Conservation (phyloP, 2,113 vertebrate genomes). For the Dipodomys spectabilis region DNA sequence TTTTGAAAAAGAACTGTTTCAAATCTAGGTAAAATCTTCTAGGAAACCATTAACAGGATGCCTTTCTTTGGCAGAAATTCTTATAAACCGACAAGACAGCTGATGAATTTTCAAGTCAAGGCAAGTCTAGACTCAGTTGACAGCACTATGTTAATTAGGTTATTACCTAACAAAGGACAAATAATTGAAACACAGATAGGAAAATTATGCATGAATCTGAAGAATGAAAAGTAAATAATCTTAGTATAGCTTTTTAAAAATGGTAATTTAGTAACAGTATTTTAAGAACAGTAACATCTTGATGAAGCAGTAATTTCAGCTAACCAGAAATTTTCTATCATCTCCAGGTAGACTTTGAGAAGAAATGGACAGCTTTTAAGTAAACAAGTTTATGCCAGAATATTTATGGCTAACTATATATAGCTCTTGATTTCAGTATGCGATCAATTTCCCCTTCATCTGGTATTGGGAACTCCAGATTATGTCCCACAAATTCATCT, state of each 20-base stretch:
- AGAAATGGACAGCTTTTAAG: neutral
- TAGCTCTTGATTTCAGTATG: neutral
- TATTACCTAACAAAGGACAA: neutral
- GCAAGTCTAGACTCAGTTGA: slow-evolving; percentile 6
- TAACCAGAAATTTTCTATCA: neutral
- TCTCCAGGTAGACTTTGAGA: neutral
- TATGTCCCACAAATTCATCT: neutral
- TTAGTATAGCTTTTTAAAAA: slow-evolving; percentile 12
- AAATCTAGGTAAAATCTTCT: slow-evolving; percentile 27
- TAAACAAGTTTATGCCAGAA: neutral
- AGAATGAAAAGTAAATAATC: neutral
- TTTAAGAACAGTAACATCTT: slow-evolving; percentile 4
- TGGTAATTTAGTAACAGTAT: neutral
- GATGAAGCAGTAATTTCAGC: neutral
- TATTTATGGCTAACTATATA: neutral
- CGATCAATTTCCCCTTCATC: neutral
- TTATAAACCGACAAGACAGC: slow-evolving; percentile 35
- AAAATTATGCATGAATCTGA: neutral
- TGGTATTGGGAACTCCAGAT: neutral
- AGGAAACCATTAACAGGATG: slow-evolving; percentile 36
- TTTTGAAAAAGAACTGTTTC: neutral
- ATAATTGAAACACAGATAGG: neutral
- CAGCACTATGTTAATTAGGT: neutral
- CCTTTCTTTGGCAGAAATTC: slow-evolving; percentile 20
- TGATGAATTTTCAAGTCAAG: slow-evolving; percentile 27